Percentiles rank a stretch among this genome's conserved stretches.
These are phyloP conservation scores for Pungitius pungitius DNA, from an alignment of 2,113 vertebrate species.

Conservation along the genomic window DNA sequence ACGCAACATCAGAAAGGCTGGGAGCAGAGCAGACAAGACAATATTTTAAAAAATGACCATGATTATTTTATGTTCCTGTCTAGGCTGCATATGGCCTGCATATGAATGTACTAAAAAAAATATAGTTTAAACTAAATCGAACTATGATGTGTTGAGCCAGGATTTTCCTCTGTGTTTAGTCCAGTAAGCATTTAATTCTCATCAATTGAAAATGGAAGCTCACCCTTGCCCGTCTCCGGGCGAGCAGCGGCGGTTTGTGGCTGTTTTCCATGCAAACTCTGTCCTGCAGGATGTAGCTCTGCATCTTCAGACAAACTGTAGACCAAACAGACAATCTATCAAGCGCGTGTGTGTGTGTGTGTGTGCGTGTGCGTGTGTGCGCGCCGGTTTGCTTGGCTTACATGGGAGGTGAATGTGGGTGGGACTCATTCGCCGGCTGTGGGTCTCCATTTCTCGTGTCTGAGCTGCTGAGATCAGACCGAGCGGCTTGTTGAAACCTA, in stretches of 20 bases:
- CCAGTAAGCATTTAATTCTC: background rate
- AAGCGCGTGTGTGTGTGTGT: background rate
- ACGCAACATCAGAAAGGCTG: background rate
- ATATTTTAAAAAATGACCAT: no score
- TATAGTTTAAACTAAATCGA: background rate
- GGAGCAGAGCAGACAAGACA: background rate
- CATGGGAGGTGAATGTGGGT: constrained; percentile 53
- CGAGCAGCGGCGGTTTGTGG: constrained; percentile 38
- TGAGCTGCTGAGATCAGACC: constrained; percentile 49
- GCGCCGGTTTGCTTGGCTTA: constrained; percentile 34
- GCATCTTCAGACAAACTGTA: constrained; percentile 48
- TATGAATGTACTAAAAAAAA: background rate
- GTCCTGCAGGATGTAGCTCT: constrained; percentile 36
- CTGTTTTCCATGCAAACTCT: constrained; percentile 38
- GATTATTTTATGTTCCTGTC: background rate
- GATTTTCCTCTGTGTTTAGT: background rate
- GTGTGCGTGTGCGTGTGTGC: constrained; percentile 15
- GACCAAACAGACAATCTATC: constrained; percentile 25
- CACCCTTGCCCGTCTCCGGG: constrained; percentile 30
- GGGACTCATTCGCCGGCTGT: constrained; percentile 13
- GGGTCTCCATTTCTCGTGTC: constrained; percentile 28
- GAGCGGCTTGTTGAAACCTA: constrained; percentile 62
- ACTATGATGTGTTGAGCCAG: constrained; percentile 3
- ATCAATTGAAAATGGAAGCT: constrained; percentile 17
- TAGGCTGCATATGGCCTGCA: constrained; percentile 2